A percentile compares a stretch with the other conserved stretches of the same genome.
Evolutionary conservation across 2,113 vertebrate genomes (phyloP).

Genomic region (Tursiops truncatus): DNA sequence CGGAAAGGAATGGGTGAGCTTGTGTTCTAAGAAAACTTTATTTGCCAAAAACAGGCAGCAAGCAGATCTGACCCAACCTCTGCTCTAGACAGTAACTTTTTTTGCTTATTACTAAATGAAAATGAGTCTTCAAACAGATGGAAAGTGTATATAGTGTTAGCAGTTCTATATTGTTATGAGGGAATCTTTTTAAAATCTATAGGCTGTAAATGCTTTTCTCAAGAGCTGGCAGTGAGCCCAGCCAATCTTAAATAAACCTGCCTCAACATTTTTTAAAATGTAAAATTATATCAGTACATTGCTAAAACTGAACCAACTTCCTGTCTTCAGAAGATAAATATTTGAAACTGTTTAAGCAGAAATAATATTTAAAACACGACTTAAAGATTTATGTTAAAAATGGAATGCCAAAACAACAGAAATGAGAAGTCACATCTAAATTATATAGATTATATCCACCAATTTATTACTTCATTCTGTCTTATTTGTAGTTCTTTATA

Average conservation of each 20-base stretch:
- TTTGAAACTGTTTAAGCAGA: constrained; percentile 54
- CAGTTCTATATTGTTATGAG: constrained; percentile 51
- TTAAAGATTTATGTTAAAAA: constrained; percentile 55
- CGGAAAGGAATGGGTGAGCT: neutral
- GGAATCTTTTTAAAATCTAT: constrained; percentile 16
- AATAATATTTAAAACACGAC: constrained; percentile 43
- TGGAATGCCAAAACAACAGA: constrained; percentile 1
- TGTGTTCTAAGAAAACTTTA: constrained; percentile 40
- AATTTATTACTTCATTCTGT: constrained; percentile 67
- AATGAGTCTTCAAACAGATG: constrained; percentile 49
- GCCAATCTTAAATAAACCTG: constrained; percentile 62
- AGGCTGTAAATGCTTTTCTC: constrained; percentile 58
- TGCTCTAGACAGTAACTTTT: neutral
- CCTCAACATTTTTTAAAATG: constrained; percentile 45
- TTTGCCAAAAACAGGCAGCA: constrained; percentile 23
- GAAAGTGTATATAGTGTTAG: constrained; percentile 44
- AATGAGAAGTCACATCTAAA: constrained; percentile 19
- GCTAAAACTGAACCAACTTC: constrained; percentile 61
- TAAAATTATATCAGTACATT: constrained; percentile 53
- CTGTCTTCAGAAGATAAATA: constrained; percentile 63
- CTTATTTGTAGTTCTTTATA: constrained; percentile 45
- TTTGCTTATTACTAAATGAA: constrained; percentile 31
- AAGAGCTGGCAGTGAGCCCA: constrained; percentile 55
- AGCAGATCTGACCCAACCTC: neutral
- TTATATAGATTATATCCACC: neutral